Conservation (phyloP, 1,140 invertebrate species). For the Camponotus floridanus region DNA sequence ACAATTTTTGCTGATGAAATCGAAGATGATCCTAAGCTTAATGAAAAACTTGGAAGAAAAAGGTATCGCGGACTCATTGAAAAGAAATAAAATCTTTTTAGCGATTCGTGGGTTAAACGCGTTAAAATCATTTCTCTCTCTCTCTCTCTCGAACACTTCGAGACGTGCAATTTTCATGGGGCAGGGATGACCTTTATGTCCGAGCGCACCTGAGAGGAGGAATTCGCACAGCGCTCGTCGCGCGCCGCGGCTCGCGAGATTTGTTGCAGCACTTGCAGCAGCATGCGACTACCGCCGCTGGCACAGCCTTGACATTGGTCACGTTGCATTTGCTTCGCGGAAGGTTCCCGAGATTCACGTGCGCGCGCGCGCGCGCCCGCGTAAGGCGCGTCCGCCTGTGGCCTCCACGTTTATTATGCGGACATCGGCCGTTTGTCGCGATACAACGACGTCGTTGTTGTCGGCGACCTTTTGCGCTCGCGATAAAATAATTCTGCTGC, state of each 20-base stretch:
- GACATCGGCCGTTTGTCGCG: slow-evolving; percentile 26
- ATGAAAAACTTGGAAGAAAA: neutral
- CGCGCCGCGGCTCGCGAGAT: slow-evolving; percentile 53
- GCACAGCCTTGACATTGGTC: slow-evolving; percentile 75
- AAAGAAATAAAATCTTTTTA: neutral
- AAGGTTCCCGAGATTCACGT: slow-evolving; percentile 66
- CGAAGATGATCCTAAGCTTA: neutral
- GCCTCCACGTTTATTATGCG: slow-evolving; percentile 52
- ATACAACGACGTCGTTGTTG: slow-evolving; percentile 30
- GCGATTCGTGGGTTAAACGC: neutral
- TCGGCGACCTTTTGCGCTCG: neutral
- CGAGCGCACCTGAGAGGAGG: slow-evolving; percentile 18
- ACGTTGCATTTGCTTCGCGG: slow-evolving; percentile 75
- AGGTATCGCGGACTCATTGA: neutral
- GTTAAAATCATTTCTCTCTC: neutral
- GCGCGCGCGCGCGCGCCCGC: slow-evolving; percentile 36
- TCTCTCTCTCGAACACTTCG: neutral
- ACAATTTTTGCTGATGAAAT: neutral
- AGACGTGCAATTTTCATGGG: slow-evolving; percentile 10
- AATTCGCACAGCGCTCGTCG: slow-evolving; percentile 58
- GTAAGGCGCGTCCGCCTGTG: slow-evolving; percentile 49
- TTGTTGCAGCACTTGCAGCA: slow-evolving; percentile 66
- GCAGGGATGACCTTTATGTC: slow-evolving; percentile 26
- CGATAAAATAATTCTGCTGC: slow-evolving; percentile 13
- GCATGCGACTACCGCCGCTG: slow-evolving; percentile 56